Evolutionary conservation across 2,113 vertebrate genomes (phyloP).

Genomic region (Vireo altiloquus): DNA sequence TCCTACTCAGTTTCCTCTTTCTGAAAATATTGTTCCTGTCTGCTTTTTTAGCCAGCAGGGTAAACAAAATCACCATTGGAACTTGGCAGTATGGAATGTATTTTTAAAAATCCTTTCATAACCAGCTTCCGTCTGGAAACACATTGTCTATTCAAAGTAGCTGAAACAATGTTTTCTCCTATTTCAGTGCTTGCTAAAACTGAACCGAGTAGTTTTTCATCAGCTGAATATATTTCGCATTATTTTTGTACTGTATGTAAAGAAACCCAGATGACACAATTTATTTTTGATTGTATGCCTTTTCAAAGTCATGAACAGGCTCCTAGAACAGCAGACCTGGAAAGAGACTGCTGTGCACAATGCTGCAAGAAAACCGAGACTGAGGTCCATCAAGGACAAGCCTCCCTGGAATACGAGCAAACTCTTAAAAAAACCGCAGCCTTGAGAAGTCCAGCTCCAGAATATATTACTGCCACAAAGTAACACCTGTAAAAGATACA

Average conservation of each 20-base stretch:
- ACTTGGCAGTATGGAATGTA: background rate
- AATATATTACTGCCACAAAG: background rate
- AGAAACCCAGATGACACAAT: background rate
- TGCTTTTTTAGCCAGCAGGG: background rate
- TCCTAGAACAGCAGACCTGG: background rate
- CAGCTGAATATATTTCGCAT: background rate
- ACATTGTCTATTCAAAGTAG: background rate
- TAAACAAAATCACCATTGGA: background rate
- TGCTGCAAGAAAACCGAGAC: background rate
- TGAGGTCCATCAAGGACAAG: background rate
- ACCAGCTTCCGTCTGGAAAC: background rate
- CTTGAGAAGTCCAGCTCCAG: background rate
- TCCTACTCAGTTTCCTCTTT: slow-evolving; percentile 22
- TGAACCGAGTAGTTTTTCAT: background rate
- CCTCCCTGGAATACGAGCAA: background rate
- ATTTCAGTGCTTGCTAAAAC: background rate
- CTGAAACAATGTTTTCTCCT: background rate
- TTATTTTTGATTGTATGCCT: background rate
- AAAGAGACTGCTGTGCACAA: background rate
- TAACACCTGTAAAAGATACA: background rate
- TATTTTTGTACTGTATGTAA: background rate
- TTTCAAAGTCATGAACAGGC: background rate
- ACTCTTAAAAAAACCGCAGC: rapidly evolving
- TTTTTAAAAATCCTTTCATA: slow-evolving; percentile 26
- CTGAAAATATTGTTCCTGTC: slow-evolving; percentile 35